Conservation (phyloP, 1,140 invertebrate genomes). For the Magallana ariakensis region DNA sequence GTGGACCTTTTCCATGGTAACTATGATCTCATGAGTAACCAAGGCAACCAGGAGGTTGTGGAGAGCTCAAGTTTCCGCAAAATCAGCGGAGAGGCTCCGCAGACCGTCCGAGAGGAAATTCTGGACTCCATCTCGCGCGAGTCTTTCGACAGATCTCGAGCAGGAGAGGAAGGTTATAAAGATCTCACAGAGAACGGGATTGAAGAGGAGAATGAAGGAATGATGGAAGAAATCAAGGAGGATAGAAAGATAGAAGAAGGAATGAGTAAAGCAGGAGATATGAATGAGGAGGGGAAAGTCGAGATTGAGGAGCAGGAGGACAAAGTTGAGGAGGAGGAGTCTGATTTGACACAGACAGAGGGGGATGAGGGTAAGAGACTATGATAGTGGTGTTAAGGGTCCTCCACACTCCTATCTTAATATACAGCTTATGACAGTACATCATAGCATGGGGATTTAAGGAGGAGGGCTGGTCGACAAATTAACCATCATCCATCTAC, state of each 20-base stretch:
- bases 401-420: too few relatives aligned
- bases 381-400: too few relatives aligned
- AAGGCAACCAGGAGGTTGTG: constrained; percentile 64
- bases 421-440: too few relatives aligned
- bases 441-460: too few relatives aligned
- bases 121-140: background rate
- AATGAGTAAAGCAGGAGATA: background rate
- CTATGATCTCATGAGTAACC: constrained; percentile 64
- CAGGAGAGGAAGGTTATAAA: background rate
- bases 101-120: constrained; percentile 56
- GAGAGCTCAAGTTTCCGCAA: constrained; percentile 71
- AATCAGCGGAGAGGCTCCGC: constrained; percentile 63
- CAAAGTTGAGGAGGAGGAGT: background rate
- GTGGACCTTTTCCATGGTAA: constrained; percentile 73
- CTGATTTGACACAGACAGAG: constrained; percentile 27
- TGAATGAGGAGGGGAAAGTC: background rate
- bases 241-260: constrained; percentile 38
- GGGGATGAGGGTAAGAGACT: background rate
- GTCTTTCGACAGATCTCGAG: background rate
- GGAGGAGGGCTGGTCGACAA: too few relatives aligned
- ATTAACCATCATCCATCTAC: too few relatives aligned
- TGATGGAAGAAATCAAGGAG: constrained; percentile 17
- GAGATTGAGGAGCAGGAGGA: background rate
- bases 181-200: background rate
- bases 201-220: constrained; percentile 21